A percentile compares a stretch with the other conserved stretches of the same genome.
Conservation (phyloP, 2,797 vertebrate species). For the Eulemur rubriventer region DNA sequence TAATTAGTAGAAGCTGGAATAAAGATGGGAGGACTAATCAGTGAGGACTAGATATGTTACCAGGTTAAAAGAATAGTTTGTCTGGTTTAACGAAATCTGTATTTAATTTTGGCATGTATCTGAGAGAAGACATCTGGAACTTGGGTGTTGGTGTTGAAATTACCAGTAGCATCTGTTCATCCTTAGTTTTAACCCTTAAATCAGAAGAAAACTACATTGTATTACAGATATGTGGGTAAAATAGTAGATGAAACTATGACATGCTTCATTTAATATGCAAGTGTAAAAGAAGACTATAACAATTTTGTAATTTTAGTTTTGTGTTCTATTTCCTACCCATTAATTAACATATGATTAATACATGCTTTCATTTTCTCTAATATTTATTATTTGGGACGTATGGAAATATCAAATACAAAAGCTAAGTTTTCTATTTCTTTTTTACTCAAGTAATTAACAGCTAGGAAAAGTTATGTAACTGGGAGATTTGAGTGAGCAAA, state of each 20-base stretch:
- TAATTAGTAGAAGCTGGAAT: slow-evolving; percentile 55
- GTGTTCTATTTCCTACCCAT: slow-evolving; percentile 25
- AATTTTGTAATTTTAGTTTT: slow-evolving; percentile 42
- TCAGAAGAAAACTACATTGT: not conserved
- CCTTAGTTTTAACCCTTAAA: slow-evolving; percentile 46
- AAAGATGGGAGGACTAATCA: not conserved
- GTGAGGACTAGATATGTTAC: slow-evolving; percentile 60
- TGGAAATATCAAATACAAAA: slow-evolving; percentile 18
- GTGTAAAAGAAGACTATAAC: slow-evolving; percentile 16
- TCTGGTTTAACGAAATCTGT: slow-evolving; percentile 70
- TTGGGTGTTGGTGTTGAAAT: slow-evolving; percentile 78
- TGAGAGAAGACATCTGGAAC: slow-evolving; percentile 82
- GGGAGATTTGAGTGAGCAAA: slow-evolving; percentile 24
- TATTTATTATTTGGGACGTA: slow-evolving; percentile 38
- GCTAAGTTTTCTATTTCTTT: slow-evolving; percentile 6
- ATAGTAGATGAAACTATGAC: slow-evolving; percentile 24
- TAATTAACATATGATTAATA: slow-evolving; percentile 58
- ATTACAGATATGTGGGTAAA: slow-evolving; percentile 34
- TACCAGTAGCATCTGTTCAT: slow-evolving; percentile 77
- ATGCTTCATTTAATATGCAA: not conserved
- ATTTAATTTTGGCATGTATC: slow-evolving; percentile 78
- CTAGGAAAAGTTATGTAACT: slow-evolving; percentile 4
- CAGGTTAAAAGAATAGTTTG: slow-evolving; percentile 75
- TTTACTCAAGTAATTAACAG: slow-evolving; percentile 51
- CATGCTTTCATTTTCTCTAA: slow-evolving; percentile 23